These are phyloP conservation scores for Irena cyanogastra DNA, from an alignment of 2,113 vertebrate species.

Conservation along the genomic window DNA sequence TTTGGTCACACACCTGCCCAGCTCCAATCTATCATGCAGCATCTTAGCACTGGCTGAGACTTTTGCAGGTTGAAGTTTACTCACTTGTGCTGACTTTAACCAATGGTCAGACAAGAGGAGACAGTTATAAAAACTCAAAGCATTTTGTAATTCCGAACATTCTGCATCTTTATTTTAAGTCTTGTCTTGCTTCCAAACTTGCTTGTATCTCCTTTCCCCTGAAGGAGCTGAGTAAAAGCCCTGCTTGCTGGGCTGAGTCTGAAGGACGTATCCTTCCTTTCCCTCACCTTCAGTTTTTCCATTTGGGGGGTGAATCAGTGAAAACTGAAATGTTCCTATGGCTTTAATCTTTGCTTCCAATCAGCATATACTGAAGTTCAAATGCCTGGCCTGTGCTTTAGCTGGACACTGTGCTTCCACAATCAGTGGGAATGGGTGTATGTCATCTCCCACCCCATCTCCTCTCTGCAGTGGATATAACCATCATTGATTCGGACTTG, in stretches of 20 bases:
- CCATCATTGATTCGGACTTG: not conserved
- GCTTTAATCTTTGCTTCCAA: not conserved
- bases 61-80: not conserved
- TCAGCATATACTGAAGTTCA: not conserved
- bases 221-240: not conserved
- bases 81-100: not conserved
- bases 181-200: not conserved
- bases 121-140: not conserved
- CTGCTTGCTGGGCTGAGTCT: not conserved
- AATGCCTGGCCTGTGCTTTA: not conserved
- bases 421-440: not conserved
- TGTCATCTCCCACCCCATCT: accelerated
- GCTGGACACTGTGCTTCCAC: not conserved
- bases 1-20: not conserved
- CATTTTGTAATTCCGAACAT: not conserved
- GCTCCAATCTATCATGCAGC: not conserved
- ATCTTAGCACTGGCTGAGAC: not conserved
- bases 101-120: not conserved
- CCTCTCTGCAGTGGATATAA: not conserved
- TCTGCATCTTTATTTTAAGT: not conserved
- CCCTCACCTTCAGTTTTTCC: not conserved
- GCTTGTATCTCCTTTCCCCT: not conserved
- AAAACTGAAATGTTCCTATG: not conserved
- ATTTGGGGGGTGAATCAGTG: not conserved
- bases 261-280: not conserved